Conservation (phyloP, 2,888 invertebrate genomes). For the Cheilosia urbana region DNA sequence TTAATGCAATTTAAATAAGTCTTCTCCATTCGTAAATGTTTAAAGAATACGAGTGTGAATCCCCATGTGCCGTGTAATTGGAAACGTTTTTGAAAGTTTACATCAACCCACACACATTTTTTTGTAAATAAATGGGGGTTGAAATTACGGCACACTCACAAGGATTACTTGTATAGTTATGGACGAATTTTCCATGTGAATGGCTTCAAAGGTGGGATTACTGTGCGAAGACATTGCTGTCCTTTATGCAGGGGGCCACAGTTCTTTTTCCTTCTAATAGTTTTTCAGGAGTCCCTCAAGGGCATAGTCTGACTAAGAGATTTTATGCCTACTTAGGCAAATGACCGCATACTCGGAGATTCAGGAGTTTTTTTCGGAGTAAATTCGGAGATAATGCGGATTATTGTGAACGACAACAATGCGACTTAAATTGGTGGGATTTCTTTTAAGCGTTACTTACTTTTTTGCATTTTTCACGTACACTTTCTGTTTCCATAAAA, state of each 20-base stretch:
- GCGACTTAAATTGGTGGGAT: background rate
- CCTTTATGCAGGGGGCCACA: background rate
- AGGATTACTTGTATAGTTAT: constrained; percentile 54
- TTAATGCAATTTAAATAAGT: constrained; percentile 22
- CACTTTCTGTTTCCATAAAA: too few species aligned
- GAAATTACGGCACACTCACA: constrained; percentile 25
- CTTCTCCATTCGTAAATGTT: background rate
- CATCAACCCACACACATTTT: constrained; percentile 1
- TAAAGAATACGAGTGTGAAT: background rate
- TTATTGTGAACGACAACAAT: constrained; percentile 16
- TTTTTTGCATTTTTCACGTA: background rate
- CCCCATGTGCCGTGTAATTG: constrained; percentile 35
- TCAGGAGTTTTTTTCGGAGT: constrained; percentile 45
- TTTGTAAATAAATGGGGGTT: background rate
- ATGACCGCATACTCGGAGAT: constrained; percentile 14
- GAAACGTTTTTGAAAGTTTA: constrained; percentile 36
- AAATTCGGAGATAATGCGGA: constrained; percentile 47
- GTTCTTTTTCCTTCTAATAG: background rate
- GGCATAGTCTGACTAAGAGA: constrained; percentile 1
- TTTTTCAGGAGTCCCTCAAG: background rate
- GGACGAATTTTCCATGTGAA: constrained; percentile 59
- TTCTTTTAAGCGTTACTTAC: background rate
- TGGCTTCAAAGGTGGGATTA: constrained; percentile 38
- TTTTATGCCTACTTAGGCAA: constrained; percentile 46
- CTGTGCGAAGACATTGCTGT: background rate